These are phyloP conservation scores for Phanerotoma sp. DNA, from an alignment of 2,888 invertebrate species.

Conservation along the genomic window DNA sequence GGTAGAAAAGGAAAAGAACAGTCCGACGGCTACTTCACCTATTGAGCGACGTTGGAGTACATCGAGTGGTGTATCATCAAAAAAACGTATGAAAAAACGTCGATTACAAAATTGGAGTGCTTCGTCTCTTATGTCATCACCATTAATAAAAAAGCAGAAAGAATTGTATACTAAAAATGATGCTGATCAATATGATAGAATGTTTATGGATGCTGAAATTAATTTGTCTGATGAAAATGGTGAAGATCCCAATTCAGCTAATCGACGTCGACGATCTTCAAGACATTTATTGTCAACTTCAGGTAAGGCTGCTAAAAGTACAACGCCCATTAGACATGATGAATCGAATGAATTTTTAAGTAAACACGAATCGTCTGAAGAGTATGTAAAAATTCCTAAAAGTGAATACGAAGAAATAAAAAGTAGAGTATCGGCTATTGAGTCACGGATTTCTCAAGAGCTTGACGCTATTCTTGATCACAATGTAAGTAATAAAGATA, in stretches of 20 bases:
- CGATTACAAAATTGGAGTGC: constrained; percentile 36
- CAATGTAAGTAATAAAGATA: constrained; percentile 42
- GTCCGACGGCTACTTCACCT: constrained; percentile 40
- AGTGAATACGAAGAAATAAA: constrained; percentile 78
- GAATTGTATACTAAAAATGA: constrained; percentile 30
- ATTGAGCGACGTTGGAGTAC: constrained; percentile 63
- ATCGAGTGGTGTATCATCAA: constrained; percentile 55
- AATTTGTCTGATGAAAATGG: constrained; percentile 50
- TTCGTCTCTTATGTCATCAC: constrained; percentile 33
- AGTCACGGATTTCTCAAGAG: constrained; percentile 70
- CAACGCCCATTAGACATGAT: background rate
- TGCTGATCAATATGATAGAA: constrained; percentile 41
- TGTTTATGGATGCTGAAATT: constrained; percentile 49
- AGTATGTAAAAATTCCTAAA: constrained; percentile 72
- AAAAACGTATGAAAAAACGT: constrained; percentile 37
- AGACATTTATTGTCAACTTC: constrained; percentile 26
- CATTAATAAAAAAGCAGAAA: constrained; percentile 35
- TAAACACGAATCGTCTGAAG: constrained; percentile 50
- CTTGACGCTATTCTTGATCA: constrained; percentile 57
- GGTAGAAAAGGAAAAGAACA: constrained; percentile 36
- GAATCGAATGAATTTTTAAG: background rate
- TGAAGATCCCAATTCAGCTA: constrained; percentile 24
- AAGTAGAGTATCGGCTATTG: constrained; percentile 72
- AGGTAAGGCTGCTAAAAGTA: background rate
- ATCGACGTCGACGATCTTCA: constrained; percentile 29